Conservation (phyloP, 2,888 invertebrate species). For the Pandemis heparana region DNA sequence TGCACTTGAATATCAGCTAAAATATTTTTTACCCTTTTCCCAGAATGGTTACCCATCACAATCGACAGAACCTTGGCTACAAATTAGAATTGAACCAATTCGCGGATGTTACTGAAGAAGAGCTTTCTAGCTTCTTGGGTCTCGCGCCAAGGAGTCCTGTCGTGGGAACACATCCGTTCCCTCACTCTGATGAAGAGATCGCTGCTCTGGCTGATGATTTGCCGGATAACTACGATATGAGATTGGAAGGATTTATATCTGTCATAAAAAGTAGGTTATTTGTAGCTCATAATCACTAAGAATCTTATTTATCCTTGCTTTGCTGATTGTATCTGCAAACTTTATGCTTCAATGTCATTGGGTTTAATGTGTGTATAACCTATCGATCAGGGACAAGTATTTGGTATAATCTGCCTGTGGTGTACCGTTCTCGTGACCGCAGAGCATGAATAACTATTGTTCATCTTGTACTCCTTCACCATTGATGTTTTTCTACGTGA, state of each 20-base stretch:
- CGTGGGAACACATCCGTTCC: conserved; percentile 50
- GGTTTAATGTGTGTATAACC: too few species aligned
- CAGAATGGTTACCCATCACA: conserved; percentile 49
- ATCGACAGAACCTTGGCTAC: conserved; percentile 57
- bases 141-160: conserved; percentile 44
- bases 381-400: too few species aligned
- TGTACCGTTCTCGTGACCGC: too few species aligned
- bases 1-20: too few species aligned
- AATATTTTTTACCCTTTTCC: background rate
- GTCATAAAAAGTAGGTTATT: conserved; percentile 57
- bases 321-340: too few species aligned
- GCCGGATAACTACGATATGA: conserved; percentile 60
- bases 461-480: too few species aligned
- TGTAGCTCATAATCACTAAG: background rate
- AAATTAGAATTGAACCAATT: conserved; percentile 60
- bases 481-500: too few species aligned
- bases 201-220: conserved; percentile 49
- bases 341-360: too few species aligned
- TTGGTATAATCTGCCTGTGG: too few species aligned
- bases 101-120: conserved; percentile 58
- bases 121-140: conserved; percentile 47
- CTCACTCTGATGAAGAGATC: conserved; percentile 52
- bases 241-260: conserved; percentile 58
- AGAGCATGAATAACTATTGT: too few species aligned
- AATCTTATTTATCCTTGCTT: too few species aligned